A percentile compares a stretch with the other conserved stretches of the same genome.
phyloP scores from a whole-genome alignment of 1,140 invertebrate species.

The Catajapyx aquilonaris region DNA sequence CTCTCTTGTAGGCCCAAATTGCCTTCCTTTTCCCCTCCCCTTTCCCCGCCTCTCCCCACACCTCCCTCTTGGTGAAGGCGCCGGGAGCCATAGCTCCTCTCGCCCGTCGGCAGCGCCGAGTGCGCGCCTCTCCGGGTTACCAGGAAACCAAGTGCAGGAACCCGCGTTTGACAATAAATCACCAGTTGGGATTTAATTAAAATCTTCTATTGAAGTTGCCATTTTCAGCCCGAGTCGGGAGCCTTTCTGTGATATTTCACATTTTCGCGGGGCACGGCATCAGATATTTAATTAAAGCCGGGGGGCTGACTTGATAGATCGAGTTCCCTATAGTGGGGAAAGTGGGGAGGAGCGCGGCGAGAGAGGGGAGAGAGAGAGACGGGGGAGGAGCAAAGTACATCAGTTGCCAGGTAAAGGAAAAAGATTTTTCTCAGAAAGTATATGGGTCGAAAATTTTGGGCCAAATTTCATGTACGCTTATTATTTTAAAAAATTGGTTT shows the following conservation, averaged over 20 bases:
- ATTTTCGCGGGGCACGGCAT: constrained; percentile 1
- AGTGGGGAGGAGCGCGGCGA: background rate
- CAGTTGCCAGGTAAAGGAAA: background rate
- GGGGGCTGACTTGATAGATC: background rate
- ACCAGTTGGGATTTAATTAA: constrained; percentile 1
- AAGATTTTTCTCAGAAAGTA: no score
- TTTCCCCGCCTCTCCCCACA: no score
- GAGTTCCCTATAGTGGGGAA: background rate
- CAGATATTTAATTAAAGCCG: constrained; percentile 1
- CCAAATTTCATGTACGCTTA: no score
- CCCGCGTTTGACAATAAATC: constrained; percentile 1
- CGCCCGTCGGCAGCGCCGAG: no score
- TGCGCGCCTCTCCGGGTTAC: background rate
- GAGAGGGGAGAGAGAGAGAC: background rate
- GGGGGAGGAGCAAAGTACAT: background rate
- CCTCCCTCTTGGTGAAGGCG: no score
- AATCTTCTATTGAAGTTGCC: constrained; percentile 1
- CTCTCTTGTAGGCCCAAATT: no score
- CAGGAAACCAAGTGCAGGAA: background rate
- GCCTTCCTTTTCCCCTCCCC: no score
- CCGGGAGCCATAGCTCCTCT: no score
- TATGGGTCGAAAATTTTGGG: no score
- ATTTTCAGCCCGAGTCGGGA: background rate
- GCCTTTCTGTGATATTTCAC: constrained; percentile 1
- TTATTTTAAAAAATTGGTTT: no score